These are phyloP conservation scores for Tragelaphus eurycerus DNA, from an alignment of 2,797 vertebrate genomes.

Conservation along the genomic window DNA sequence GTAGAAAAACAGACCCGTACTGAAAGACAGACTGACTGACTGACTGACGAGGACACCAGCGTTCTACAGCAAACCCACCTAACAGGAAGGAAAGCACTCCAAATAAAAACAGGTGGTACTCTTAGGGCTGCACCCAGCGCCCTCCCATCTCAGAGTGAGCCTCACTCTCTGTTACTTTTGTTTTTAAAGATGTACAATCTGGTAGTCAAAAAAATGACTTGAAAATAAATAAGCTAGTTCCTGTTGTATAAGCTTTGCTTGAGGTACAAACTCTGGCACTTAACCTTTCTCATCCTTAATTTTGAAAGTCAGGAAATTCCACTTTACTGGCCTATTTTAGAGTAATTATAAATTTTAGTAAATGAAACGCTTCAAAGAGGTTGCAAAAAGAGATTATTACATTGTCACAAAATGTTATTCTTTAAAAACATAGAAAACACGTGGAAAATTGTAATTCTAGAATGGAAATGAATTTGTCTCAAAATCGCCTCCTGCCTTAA, in stretches of 20 bases:
- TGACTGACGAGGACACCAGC: not conserved
- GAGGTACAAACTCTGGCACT: not conserved
- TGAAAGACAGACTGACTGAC: not conserved
- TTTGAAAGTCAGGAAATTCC: conserved; percentile 20
- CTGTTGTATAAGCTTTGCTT: not conserved
- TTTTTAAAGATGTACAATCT: not conserved
- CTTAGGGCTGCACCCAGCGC: not conserved
- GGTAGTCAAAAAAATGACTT: not conserved
- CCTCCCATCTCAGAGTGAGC: not conserved
- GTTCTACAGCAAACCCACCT: not conserved
- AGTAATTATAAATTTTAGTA: conserved; percentile 23
- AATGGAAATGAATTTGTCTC: not conserved
- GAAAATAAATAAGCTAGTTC: not conserved
- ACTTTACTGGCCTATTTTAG: not conserved
- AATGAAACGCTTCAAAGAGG: conserved; percentile 4
- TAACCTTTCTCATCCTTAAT: conserved; percentile 8
- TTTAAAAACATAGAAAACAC: not conserved
- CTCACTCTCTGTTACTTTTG: not conserved
- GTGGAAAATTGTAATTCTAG: not conserved
- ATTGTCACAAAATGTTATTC: not conserved
- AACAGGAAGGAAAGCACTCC: not conserved
- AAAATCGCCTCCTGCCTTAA: not conserved
- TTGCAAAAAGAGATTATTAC: not conserved
- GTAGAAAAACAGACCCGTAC: not conserved
- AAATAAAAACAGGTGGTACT: not conserved